Percentiles rank a stretch among this genome's conserved stretches.
phyloP scores from a whole-genome alignment of 2,797 vertebrate genomes.

The Anguilla megastoma region DNA sequence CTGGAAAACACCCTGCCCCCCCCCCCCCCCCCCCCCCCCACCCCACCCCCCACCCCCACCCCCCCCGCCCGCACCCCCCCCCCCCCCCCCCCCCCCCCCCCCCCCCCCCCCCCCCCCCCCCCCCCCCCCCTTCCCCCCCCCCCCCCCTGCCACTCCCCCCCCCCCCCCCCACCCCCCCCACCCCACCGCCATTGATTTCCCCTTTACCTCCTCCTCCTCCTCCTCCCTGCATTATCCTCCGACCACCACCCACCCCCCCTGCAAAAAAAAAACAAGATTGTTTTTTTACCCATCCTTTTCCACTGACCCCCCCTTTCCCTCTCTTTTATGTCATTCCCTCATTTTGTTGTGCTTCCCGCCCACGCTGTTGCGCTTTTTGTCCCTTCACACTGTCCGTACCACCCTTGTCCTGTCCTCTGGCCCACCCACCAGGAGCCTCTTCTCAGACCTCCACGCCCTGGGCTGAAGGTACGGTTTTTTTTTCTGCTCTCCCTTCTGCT shows the following conservation, averaged over 20 bases:
- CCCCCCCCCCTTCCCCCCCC: too few relatives aligned
- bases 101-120: too few relatives aligned
- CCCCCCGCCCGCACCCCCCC: too few relatives aligned
- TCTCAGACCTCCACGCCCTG: conserved; percentile 55
- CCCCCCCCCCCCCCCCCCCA: too few relatives aligned
- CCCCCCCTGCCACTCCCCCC: too few relatives aligned
- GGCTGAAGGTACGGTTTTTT: conserved; percentile 74
- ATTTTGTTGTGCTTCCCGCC: conserved; percentile 35
- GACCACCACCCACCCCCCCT: conserved; percentile 43
- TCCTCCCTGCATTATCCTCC: conserved; percentile 52
- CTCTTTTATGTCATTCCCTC: conserved; percentile 35
- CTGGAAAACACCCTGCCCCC: too few relatives aligned
- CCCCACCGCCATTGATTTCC: conserved; percentile 41
- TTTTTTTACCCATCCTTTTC: conserved; percentile 42
- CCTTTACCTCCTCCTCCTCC: conserved; percentile 5
- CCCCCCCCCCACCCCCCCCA: conserved; percentile 47
- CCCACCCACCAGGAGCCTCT: conserved; percentile 68
- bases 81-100: too few relatives aligned
- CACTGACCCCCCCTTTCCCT: conserved; percentile 36
- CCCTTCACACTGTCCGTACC: conserved; percentile 63
- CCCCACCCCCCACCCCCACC: too few relatives aligned
- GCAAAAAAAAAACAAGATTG: conserved; percentile 22
- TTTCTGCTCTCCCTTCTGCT: conserved; percentile 62
- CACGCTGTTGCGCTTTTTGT: conserved; percentile 62
- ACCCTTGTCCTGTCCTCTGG: conserved; percentile 64